A percentile compares a stretch with the other conserved stretches of the same genome.
Conservation (phyloP, 2,797 vertebrate species). For the Gambelia wislizenii region DNA sequence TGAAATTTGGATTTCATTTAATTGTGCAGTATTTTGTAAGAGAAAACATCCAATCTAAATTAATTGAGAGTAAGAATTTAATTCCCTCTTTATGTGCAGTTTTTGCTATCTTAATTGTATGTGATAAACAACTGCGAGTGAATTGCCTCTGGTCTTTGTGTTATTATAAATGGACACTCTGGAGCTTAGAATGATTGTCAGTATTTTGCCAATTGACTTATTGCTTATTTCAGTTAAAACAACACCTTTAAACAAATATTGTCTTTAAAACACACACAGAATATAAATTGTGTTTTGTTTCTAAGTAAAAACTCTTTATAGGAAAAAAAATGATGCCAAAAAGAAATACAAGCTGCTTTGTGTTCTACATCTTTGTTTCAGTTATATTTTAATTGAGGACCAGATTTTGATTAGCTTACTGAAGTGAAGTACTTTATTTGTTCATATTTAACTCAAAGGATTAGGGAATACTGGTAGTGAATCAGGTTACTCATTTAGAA, state of each 20-base stretch:
- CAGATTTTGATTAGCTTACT: neutral
- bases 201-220: constrained; percentile 51
- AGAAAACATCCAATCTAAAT: constrained; percentile 29
- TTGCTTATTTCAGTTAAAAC: constrained; percentile 51
- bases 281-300: neutral
- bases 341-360: neutral
- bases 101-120: constrained; percentile 39
- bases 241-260: constrained; percentile 53
- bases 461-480: neutral
- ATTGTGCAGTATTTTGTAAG: constrained; percentile 1
- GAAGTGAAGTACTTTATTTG: neutral
- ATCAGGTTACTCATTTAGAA: neutral
- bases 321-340: constrained; percentile 12
- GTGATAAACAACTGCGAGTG: constrained; percentile 43
- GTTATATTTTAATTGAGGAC: neutral
- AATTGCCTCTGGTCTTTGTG: constrained; percentile 38
- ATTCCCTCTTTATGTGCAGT: constrained; percentile 19
- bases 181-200: constrained; percentile 39
- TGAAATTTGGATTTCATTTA: constrained; percentile 23
- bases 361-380: neutral
- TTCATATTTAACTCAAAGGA: neutral
- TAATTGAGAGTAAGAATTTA: neutral
- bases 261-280: neutral
- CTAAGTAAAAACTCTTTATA: constrained; percentile 3
- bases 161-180: constrained; percentile 38